Evolutionary conservation across 2,888 invertebrate genomes (phyloP), one percentile per base, ranked within the genome.

Genomic region (Synergus gifuensis): DNA sequence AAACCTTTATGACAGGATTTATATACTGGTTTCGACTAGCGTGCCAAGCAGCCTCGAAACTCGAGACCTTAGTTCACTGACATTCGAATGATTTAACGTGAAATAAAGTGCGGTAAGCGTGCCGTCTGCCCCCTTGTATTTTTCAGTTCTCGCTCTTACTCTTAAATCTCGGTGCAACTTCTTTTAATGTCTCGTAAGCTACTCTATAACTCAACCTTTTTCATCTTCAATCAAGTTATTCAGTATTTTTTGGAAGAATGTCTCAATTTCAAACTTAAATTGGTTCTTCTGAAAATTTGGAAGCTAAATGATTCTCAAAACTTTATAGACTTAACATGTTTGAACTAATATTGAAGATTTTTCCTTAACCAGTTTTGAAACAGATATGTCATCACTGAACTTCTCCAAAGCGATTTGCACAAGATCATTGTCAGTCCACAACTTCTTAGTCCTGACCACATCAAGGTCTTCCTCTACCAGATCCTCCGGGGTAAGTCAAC

Each of bases 381-480:
- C 78, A 99, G 99, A 94, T 99, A 99, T 94, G 99, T 99, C 92
- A 98, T 99, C 93, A 99, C 99, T 87, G 99, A 99, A 94, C 95
- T 99, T 90, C 97, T 99, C 93, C 99, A 99, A 94, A 99, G 98
- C 93, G 99, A 99, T 95, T 95, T 99, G 90, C 99, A 99, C 95
- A 99, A 99, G 95, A 99, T 99, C 93, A 99, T 99, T 93, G 99
- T 99, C 90, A 99, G 99, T 88, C 98, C 99, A 86, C 99, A 99
- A 93, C 98, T 98, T 91, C 96, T 99, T 88, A 98, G 99, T 90
- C 96, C 98, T 87, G 99, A 99, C 94, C 99, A 99, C 95, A 98
- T 99, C 94, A 99, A 99, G 96, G 99, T 99, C 94, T 99, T 99
- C 95, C 97, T 99, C 90, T 99, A 99, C 94, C 99, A 99, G 95